A percentile compares a stretch with the other conserved stretches of the same genome.
phyloP scores from a whole-genome alignment of 2,888 invertebrate species.

The Dendrolimus pini region DNA sequence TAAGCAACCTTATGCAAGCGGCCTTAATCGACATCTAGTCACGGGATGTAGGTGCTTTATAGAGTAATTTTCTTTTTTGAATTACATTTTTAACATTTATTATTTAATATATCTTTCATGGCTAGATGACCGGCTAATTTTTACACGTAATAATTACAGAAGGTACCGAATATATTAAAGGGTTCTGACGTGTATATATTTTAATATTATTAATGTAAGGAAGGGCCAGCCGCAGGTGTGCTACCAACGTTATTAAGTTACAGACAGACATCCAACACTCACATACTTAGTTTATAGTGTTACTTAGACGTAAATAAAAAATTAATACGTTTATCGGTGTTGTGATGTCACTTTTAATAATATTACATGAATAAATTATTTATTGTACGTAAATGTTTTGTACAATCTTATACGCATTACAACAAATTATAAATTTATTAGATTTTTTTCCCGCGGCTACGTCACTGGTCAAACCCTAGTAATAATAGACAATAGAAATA shows the following conservation, averaged over 20 bases:
- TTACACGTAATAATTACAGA: slow-evolving; percentile 48
- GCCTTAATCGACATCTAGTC: no score
- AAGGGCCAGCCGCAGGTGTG: slow-evolving; percentile 53
- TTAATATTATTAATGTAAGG: slow-evolving; percentile 57
- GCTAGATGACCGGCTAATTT: no score
- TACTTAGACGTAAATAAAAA: slow-evolving; percentile 39
- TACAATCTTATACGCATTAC: slow-evolving; percentile 4
- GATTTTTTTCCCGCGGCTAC: no score
- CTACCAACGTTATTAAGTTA: slow-evolving; percentile 56
- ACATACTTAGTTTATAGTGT: slow-evolving; percentile 43
- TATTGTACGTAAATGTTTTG: slow-evolving; percentile 1
- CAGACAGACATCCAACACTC: slow-evolving; percentile 48
- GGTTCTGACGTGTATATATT: slow-evolving; percentile 48
- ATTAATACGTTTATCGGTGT: slow-evolving; percentile 23
- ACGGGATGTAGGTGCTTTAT: no score
- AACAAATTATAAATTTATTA: no score
- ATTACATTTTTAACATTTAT: no score
- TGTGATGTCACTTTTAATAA: background rate
- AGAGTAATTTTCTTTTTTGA: no score
- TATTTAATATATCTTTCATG: no score
- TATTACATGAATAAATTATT: no score
- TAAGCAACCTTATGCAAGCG: no score
- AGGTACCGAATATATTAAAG: slow-evolving; percentile 58
- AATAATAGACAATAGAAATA: no score
- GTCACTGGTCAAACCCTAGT: no score